Percentiles rank a stretch among this genome's conserved stretches.
Evolutionary conservation across 92 coral and sea anemone species (phyloP).

Genomic region (Anthopleura xanthogrammica): DNA sequence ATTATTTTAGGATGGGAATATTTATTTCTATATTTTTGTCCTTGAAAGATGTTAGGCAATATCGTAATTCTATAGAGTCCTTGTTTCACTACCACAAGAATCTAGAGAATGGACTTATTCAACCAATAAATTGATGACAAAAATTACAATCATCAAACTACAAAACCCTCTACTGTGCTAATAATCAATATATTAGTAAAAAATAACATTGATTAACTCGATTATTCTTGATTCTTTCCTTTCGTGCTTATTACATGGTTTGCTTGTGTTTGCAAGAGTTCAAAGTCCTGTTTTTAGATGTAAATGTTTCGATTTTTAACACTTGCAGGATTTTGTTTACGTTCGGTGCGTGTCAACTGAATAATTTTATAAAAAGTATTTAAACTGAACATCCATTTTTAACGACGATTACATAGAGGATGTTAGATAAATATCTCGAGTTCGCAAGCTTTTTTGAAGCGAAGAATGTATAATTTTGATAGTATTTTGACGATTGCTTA

Average conservation of each 20-base stretch:
- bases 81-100: background rate
- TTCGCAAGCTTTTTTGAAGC: background rate
- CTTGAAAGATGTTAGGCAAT: background rate
- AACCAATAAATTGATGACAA: background rate
- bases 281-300: background rate
- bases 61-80: background rate
- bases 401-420: conserved; percentile 13
- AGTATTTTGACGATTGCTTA: background rate
- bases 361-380: background rate
- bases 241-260: background rate
- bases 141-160: background rate
- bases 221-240: background rate
- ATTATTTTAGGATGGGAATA: background rate
- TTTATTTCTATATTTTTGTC: background rate
- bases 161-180: background rate
- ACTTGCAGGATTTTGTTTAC: conserved; percentile 18
- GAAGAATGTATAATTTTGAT: background rate
- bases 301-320: conserved; percentile 4
- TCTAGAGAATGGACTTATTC: background rate
- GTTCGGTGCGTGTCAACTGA: conserved; percentile 1
- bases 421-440: conserved; percentile 7
- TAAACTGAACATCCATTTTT: conserved; percentile 20
- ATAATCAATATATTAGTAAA: background rate
- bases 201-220: background rate
- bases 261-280: background rate